phyloP scores from a whole-genome alignment of 1,140 invertebrate genomes.

The Melipona quadrifasciata region DNA sequence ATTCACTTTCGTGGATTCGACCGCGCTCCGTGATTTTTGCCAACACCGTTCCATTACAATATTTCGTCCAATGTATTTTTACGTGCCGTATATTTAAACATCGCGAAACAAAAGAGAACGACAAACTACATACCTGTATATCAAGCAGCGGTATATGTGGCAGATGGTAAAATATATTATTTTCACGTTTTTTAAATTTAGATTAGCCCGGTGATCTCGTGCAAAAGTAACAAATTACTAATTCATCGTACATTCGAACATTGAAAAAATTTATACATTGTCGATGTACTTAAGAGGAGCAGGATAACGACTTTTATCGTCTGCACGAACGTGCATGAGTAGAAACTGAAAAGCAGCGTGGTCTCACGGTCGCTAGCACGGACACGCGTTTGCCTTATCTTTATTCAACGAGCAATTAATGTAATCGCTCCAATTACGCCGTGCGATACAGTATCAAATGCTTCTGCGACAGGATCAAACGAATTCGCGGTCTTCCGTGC shows the following conservation, averaged over 20 bases:
- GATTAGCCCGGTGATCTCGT: neutral
- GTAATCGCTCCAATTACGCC: neutral
- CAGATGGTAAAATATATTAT: no score
- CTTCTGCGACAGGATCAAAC: neutral
- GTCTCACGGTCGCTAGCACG: neutral
- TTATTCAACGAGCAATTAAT: slow-evolving; percentile 17
- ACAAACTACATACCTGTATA: neutral
- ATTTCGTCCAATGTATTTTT: neutral
- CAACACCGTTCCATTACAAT: neutral
- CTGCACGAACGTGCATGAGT: neutral
- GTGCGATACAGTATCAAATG: neutral
- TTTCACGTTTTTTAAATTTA: no score
- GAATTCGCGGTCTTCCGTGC: neutral
- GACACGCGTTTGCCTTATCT: neutral
- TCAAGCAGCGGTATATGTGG: no score
- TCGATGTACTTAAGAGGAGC: neutral
- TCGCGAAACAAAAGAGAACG: neutral
- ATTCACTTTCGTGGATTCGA: slow-evolving; percentile 45
- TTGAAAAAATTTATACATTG: neutral
- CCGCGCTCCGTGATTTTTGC: slow-evolving; percentile 11
- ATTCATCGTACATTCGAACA: neutral
- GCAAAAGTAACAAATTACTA: neutral
- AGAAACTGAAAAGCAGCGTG: neutral
- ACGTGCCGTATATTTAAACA: neutral
- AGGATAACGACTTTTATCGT: neutral